Conservation (phyloP, 1,140 invertebrate genomes). For the Apis dorsata region DNA sequence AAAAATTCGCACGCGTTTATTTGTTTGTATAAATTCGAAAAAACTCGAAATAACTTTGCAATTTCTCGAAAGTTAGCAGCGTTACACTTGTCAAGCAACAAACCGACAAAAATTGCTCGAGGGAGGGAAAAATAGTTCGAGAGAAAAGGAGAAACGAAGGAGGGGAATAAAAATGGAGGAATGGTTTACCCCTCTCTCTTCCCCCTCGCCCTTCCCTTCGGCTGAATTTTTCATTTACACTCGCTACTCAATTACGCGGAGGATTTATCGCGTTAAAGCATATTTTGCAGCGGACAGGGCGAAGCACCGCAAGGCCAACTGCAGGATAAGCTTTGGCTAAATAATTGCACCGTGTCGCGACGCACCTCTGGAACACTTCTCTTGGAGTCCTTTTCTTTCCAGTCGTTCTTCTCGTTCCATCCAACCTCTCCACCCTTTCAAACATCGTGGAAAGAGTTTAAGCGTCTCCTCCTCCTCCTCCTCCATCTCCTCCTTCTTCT, state of each 20-base stretch:
- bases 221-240: conserved; percentile 46
- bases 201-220: background rate
- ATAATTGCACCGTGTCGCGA: conserved; percentile 52
- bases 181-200: no score
- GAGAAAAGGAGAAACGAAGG: background rate
- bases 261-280: conserved; percentile 46
- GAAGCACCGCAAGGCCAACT: background rate
- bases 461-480: no score
- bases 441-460: background rate
- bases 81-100: background rate
- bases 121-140: background rate
- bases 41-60: background rate
- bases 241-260: conserved; percentile 45
- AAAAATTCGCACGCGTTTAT: no score
- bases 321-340: conserved; percentile 43
- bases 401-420: background rate
- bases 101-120: background rate
- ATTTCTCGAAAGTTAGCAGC: background rate
- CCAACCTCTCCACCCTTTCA: background rate
- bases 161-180: no score
- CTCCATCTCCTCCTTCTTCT: no score
- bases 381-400: background rate
- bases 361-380: conserved; percentile 1
- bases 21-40: no score
- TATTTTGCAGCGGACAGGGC: conserved; percentile 34